Evolutionary conservation across 2,888 invertebrate species (phyloP).

Genomic region (Dioctria linearis): DNA sequence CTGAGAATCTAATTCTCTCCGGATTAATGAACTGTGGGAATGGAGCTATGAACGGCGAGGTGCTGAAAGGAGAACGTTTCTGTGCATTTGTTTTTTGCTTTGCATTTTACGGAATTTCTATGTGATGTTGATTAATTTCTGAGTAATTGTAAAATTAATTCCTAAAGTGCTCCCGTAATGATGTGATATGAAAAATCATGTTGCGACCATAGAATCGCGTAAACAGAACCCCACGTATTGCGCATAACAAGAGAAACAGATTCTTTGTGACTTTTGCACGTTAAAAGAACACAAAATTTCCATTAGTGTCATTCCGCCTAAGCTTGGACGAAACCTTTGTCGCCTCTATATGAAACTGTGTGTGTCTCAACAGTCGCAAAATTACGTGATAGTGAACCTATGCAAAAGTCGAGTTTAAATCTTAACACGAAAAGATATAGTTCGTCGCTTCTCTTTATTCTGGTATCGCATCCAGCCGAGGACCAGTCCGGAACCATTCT

Average conservation of each 20-base stretch:
- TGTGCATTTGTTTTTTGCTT: neutral
- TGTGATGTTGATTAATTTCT: constrained; percentile 50
- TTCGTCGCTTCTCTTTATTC: constrained; percentile 30
- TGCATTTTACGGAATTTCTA: constrained; percentile 22
- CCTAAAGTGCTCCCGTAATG: constrained; percentile 49
- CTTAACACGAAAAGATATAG: constrained; percentile 53
- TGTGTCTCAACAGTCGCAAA: constrained; percentile 52
- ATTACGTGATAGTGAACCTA: constrained; percentile 53
- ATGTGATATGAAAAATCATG: constrained; percentile 53
- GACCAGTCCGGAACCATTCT: constrained; percentile 22
- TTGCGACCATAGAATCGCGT: neutral
- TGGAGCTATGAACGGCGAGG: constrained; percentile 18
- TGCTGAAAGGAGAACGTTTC: neutral
- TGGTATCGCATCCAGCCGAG: constrained; percentile 1
- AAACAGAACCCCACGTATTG: constrained; percentile 36
- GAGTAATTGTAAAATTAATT: constrained; percentile 51
- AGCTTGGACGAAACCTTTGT: constrained; percentile 54
- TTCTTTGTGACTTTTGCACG: constrained; percentile 42
- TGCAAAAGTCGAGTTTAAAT: constrained; percentile 38
- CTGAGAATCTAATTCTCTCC: neutral
- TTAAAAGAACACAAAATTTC: constrained; percentile 56
- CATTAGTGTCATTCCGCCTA: constrained; percentile 57
- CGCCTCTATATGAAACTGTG: constrained; percentile 40
- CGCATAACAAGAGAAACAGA: constrained; percentile 34
- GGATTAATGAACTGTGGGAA: constrained; percentile 40